Base-by-base conservation (phyloP, 2,888 invertebrate species). In the Dryadula phaetusa region DNA sequence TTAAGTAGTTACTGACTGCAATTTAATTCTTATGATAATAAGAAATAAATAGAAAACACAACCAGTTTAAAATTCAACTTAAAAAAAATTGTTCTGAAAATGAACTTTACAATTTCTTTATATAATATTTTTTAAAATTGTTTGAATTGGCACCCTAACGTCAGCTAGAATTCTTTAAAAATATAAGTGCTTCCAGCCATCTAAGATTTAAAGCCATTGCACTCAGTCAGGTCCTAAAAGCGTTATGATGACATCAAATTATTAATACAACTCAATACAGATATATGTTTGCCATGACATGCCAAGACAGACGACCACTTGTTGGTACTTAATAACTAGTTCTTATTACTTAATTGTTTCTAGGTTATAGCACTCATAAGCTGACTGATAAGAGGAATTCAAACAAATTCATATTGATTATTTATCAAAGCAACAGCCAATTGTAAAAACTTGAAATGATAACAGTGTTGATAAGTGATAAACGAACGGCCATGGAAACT, bases 401-500 rank as follows among this genome's bases (percentile, higher is more conserved):
- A 69, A 70, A 69, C 62, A 66, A 58, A 58, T 64, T 69, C 53
- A 66, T 69, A 69, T 58, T 64, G 64, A 71, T 71, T 69, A 63
- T 62, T 68, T 74, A 73, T 74, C 73, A 70, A 68, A 69, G 64
- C 62, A 47, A 63, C 67, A 67, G 64, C 64, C 52, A 63, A 65
- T 70, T 74, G 70, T 70, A 64, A 65, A 72, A 76, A 74, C 69
- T 72, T 62, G 40, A 69, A 72, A 70, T 37, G 71, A 75, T 73
- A 72, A 71, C 56, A 62, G 46, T 56, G 46, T 28, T 63, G 72
- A 74, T 75, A 73, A 62, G 66, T 66, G 76, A 76, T 76, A 75
- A 74, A 65, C 25, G 66, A 70, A 69, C 68, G 71, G 70, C 72
- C 70, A 62, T 71, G 67, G 73, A 71, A 65, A 82, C 81, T 78